Conservation (phyloP, 2,797 vertebrate species). For the Sphenodon punctatus region DNA sequence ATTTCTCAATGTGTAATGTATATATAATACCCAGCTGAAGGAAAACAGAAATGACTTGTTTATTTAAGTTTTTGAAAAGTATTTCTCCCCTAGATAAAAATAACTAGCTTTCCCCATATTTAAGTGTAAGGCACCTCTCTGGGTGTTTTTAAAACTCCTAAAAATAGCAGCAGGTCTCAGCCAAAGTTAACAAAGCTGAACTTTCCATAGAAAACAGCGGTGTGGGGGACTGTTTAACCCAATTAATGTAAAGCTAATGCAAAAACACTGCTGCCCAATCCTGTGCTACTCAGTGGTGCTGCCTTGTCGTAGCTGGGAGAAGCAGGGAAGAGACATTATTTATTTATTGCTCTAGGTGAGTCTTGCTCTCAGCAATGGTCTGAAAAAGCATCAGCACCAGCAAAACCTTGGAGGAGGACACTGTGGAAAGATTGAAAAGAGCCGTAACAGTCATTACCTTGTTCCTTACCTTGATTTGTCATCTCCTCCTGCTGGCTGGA, state of each 20-base stretch:
- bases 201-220: conserved; percentile 70
- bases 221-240: conserved; percentile 29
- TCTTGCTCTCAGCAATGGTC: not conserved
- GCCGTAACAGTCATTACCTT: not conserved
- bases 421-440: conserved; percentile 22
- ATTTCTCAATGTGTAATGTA: rapidly evolving
- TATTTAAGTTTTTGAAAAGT: conserved; percentile 43
- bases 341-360: not conserved
- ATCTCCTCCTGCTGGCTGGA: not conserved
- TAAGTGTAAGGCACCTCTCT: conserved; percentile 60
- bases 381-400: not conserved
- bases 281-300: not conserved
- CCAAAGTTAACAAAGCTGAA: conserved; percentile 71
- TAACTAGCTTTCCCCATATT: conserved; percentile 42
- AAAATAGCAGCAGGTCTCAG: conserved; percentile 57
- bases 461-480: not conserved
- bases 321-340: conserved; percentile 1
- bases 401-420: conserved; percentile 31
- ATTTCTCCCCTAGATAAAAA: conserved; percentile 42
- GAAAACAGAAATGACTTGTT: conserved; percentile 1
- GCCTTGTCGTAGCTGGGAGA: not conserved
- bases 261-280: not conserved
- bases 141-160: conserved; percentile 68
- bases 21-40: not conserved
- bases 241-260: conserved; percentile 42